Conservation (phyloP, 2,113 vertebrate genomes). For the Philantomba maxwellii region DNA sequence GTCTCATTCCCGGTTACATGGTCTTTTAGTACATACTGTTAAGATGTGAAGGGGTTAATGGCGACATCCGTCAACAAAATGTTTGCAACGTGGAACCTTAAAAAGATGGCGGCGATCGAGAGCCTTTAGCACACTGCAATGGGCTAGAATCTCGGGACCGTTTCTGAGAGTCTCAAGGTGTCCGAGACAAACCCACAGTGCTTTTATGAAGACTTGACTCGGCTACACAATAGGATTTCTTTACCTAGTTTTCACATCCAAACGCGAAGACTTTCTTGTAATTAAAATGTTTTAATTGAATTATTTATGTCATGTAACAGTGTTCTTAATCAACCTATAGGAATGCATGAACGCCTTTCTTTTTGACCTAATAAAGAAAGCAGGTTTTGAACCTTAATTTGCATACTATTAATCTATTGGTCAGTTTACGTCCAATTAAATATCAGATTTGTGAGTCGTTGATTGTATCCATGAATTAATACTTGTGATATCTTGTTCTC, state of each 20-base stretch:
- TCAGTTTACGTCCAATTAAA: background rate
- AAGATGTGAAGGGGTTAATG: background rate
- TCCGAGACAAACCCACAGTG: rapidly evolving
- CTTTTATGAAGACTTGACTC: rapidly evolving
- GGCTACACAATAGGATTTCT: background rate
- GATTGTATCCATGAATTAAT: rapidly evolving
- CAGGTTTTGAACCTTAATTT: background rate
- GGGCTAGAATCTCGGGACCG: background rate
- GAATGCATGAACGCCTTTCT: rapidly evolving
- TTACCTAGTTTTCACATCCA: background rate
- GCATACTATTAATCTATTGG: background rate
- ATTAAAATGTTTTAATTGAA: rapidly evolving
- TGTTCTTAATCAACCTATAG: background rate
- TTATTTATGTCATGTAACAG: rapidly evolving
- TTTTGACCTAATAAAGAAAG: background rate
- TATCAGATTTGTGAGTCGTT: rapidly evolving
- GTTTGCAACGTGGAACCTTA: rapidly evolving
- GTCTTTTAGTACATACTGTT: background rate
- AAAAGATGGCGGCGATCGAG: background rate
- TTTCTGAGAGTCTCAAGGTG: rapidly evolving
- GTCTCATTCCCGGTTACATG: background rate
- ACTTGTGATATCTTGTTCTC: background rate
- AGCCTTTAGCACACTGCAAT: background rate
- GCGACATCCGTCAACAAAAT: background rate
- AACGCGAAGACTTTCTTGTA: rapidly evolving